Conservation (phyloP, 2,113 vertebrate genomes). For the Tricholaema leucomelas region DNA sequence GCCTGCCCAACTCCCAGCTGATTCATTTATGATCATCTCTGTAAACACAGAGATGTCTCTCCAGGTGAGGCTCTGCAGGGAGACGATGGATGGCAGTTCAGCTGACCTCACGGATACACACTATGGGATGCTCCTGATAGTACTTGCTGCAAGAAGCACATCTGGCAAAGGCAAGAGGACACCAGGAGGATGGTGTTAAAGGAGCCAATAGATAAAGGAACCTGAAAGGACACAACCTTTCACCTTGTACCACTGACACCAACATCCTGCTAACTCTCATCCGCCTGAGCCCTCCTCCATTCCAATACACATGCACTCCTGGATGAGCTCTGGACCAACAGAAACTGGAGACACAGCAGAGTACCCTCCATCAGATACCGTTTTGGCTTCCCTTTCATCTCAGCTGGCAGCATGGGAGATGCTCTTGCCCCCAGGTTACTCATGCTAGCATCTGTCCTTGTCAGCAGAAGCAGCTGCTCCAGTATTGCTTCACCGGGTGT, state of each 20-base stretch:
- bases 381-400: background rate
- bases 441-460: background rate
- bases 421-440: background rate
- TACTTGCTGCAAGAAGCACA: background rate
- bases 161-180: background rate
- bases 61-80: background rate
- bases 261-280: fast-evolving
- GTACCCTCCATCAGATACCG: fast-evolving
- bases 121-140: background rate
- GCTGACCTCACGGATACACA: background rate
- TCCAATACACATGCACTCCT: background rate
- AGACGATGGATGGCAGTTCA: background rate
- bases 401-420: background rate
- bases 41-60: background rate
- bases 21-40: constrained; percentile 8
- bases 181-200: background rate
- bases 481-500: fast-evolving
- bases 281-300: background rate
- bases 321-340: background rate
- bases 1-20: background rate
- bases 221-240: background rate
- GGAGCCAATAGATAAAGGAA: background rate
- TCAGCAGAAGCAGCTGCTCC: background rate
- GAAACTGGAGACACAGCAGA: background rate
- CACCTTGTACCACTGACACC: background rate